Base-by-base conservation (phyloP, 2,113 vertebrate genomes). In the Mustelus asterias region DNA sequence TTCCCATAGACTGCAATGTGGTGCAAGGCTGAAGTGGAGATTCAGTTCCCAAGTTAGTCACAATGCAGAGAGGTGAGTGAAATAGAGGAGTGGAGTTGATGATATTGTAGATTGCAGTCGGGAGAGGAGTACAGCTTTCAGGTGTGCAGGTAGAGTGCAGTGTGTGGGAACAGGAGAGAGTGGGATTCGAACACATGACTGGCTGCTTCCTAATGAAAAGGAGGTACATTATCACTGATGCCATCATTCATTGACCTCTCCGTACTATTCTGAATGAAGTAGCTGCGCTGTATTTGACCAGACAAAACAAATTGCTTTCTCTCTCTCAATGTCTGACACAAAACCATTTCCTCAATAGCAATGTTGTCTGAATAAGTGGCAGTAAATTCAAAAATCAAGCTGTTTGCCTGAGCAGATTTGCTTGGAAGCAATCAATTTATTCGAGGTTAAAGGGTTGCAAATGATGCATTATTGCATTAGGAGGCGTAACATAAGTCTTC, bases 401-500 rank as follows among this genome's bases (percentile, higher is more conserved):
- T 63, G 88, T 92, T 92, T 63, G 54, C 88, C 88, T 92, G 88
- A 92, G 13, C 58, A 60, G 88, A 92, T 26, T 60, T 63, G 26
- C 29, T 92, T 33, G 58, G 86, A 54, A 89, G 88, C 54, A 94
- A 70, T 94, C 93, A 70, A 94, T 94, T 94, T 94, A 70, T 94
- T 70, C 10, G 93, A 94, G 93, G n/a, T 94, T 44, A 94, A 37
- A 94, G 37, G 67, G 37, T 94, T 70, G 67, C 65, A 69, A 94
- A 70, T 72, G 93, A 70, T 70, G 67, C n/a, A 41, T 37, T 94
- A 94, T 94, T 94, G 65, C 93, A 70, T 70, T 94, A 67, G 22
- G 41, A 94, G 37, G 44, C 41, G n/a, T 70, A 94, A 92, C 63
- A 63, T n/a, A 60, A 89, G 48, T 60, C 88, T 92, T 92, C 3